Evolutionary conservation across 2,888 invertebrate genomes (phyloP), one percentile per base, ranked within the genome.

Genomic region (Cantharis rufa): DNA sequence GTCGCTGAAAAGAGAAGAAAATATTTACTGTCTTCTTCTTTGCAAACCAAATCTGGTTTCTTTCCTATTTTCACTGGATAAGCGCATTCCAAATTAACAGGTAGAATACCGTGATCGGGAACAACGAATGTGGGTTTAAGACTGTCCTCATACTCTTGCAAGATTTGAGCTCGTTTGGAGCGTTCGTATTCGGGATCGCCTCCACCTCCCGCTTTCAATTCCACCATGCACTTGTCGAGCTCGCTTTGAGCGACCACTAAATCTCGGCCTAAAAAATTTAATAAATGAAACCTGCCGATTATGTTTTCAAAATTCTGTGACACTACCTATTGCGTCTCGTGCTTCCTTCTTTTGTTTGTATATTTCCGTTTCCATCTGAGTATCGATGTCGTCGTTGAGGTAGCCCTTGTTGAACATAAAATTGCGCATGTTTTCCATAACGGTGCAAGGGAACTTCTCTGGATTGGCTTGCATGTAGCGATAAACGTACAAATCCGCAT

Each of bases 401-500:
- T 92, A 90, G 78, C 93, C 93, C 83, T 92, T 90, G n/a, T 90
- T 87, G 85, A 91, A 90, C 88, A 94, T 92, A 85, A 93, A 92
- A 84, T 93, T 91, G 77, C 92, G 90, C 72, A 94, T 90, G 84
- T 92, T 93, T 83, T 93, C 91, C 18, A 92, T 91, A 28, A 93
- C 90, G 82, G 92, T 91, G 72, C 89, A 90, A 0, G 92, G 90
- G 87, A 95, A 95, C 87, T 94, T 94, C 10, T 93, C 92, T 0
- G 91, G 90, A 86, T 94, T 93, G 27, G 92, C 91, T 83, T 91
- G 90, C 91, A 94, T 93, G 86, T 94, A 94, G n/a, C 92, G 90
- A 85, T 93, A 94, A 27, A 96, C 96, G 85, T 91, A 94, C 27
- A 93, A 89, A 87, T 96, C 96, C 72, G 94, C 94, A 0, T 94